A percentile compares a stretch with the other conserved stretches of the same genome.
phyloP scores from a whole-genome alignment of 64 coral and sea anemone species.

The Platygyra sinensis region DNA sequence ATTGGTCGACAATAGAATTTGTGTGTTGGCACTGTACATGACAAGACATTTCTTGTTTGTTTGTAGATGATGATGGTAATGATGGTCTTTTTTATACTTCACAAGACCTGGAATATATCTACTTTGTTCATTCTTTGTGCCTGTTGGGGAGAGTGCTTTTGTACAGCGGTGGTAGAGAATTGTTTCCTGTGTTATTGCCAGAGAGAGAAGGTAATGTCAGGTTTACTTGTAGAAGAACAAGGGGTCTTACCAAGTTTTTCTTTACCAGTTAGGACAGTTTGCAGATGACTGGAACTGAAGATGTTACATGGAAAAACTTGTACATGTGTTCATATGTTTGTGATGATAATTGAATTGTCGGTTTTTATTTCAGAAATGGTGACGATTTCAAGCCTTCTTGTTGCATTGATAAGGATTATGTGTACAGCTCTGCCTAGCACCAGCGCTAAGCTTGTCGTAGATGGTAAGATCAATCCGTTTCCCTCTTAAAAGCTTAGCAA shows the following conservation, averaged over 20 bases:
- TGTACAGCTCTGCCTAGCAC: slow-evolving; percentile 60
- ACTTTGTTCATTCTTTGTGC: slow-evolving; percentile 95
- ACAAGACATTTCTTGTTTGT: background rate
- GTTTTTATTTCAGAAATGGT: slow-evolving; percentile 72
- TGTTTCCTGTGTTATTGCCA: slow-evolving; percentile 85
- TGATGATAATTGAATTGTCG: background rate
- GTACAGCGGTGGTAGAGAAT: slow-evolving; percentile 89
- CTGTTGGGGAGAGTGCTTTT: slow-evolving; percentile 84
- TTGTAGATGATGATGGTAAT: slow-evolving; percentile 10
- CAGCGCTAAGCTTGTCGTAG: slow-evolving; percentile 50
- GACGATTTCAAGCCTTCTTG: slow-evolving; percentile 80
- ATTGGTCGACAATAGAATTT: too few relatives aligned
- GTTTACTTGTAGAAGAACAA: too few relatives aligned
- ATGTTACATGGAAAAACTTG: too few relatives aligned
- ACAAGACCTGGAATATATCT: slow-evolving; percentile 93
- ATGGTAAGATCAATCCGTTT: slow-evolving; percentile 80
- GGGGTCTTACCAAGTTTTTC: too few relatives aligned
- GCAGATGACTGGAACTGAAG: too few relatives aligned
- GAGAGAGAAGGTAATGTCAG: slow-evolving; percentile 71
- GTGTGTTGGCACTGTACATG: too few relatives aligned
- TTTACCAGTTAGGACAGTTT: too few relatives aligned
- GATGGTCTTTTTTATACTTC: slow-evolving; percentile 74
- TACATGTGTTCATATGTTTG: too few relatives aligned
- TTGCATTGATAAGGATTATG: slow-evolving; percentile 96
- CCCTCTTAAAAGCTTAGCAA: too few relatives aligned